Evolutionary conservation across 2,888 invertebrate species (phyloP), one percentile per base, ranked within the genome.

Genomic region (Ennomos quercinarius): DNA sequence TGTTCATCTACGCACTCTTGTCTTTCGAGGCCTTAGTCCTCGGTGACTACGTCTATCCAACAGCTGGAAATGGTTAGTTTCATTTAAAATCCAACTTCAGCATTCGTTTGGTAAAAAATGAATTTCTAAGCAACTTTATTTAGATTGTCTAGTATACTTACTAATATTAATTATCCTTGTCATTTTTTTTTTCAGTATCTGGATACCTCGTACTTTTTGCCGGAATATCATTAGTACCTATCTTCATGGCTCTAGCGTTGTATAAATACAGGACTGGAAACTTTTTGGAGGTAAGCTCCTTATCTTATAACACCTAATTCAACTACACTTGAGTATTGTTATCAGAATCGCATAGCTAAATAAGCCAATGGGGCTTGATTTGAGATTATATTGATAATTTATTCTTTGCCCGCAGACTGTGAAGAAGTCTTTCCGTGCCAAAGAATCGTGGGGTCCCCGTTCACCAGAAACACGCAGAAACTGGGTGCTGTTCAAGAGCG

Each of bases 1-100:
- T 97, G 51, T 93, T 97, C 70, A 73, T 96, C 9, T 97, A 96
- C 77, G 96, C 96, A 6, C 84, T 96, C 37, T 79, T 89, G 0
- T 94, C 94, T 0, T 94, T 94, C 60, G 89, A 94, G 60, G 93
- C 95, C 0, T 78, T 96, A 2, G 87, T 82, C 0, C 96, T 96
- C 70, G 95, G 95, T 42, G 80, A 84, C 48, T 89, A 90, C 56
- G 61, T 69, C 0, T 96, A 94, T 81, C 96, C 96, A 0, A 76
- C 77, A n/a, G 91, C 93, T 72, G 95, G 93, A 13, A 93, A 94
- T 67, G 94, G 96, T 95, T 81, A 84, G 84, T 78, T 37, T 8
- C 10, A 4, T 44, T 8, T 5, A 27, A 11, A 34, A 17, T 35
- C 3, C 36, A 13, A 13, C 42, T 17, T 42, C 9, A 37, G 27